These are phyloP conservation scores for Akabosia matsudoensis DNA, from an alignment of 1,140 invertebrate species.

Conservation along the genomic window DNA sequence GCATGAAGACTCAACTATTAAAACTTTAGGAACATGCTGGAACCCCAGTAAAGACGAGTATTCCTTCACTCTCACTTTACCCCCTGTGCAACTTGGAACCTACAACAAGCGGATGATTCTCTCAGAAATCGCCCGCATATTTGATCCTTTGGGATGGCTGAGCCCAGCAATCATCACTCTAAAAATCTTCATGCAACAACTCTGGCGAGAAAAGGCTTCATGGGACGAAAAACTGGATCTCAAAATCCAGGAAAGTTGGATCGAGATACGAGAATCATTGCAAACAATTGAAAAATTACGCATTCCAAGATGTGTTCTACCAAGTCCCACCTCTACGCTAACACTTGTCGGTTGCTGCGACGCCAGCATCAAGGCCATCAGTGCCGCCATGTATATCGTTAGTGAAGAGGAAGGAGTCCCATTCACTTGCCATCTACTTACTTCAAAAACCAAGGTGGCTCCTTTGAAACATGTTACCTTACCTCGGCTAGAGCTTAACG, in stretches of 20 bases:
- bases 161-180: constrained; percentile 49
- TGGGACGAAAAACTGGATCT: constrained; percentile 52
- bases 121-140: constrained; percentile 49
- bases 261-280: constrained; percentile 36
- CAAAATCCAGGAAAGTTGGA: constrained; percentile 46
- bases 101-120: constrained; percentile 47
- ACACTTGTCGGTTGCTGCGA: neutral
- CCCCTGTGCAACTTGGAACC: constrained; percentile 29
- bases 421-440: neutral
- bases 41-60: constrained; percentile 32
- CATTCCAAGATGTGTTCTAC: constrained; percentile 39
- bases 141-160: constrained; percentile 54
- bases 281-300: constrained; percentile 26
- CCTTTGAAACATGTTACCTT: constrained; percentile 33
- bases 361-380: neutral
- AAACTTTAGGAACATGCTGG: constrained; percentile 42
- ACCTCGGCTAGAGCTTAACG: constrained; percentile 40
- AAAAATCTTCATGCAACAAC: constrained; percentile 54
- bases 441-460: constrained; percentile 38
- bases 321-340: neutral
- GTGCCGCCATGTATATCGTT: neutral
- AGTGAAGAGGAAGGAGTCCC: too few relatives aligned
- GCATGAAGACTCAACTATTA: constrained; percentile 24
- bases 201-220: constrained; percentile 50
- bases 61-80: neutral